Base-by-base conservation (phyloP, 2,888 invertebrate species). In the Eristalinus sepulchralis region DNA sequence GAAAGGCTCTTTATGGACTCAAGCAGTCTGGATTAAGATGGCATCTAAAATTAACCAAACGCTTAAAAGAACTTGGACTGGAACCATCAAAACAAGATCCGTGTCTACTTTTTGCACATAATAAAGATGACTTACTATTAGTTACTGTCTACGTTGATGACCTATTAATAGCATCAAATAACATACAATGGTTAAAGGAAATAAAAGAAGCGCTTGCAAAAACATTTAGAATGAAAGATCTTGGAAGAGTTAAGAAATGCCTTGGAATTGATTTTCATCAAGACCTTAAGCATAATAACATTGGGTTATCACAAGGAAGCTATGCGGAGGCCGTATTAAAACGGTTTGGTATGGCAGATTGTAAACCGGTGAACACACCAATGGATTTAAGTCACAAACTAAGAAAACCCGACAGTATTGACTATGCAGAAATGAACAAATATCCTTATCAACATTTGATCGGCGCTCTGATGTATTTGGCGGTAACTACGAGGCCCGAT, bases 61-160 rank as follows among this genome's bases (percentile, higher is more conserved):
- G 78, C 68, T 24, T 88, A 17, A 57, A 67, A 0, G 55, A 85
- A 66, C 59, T 88, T 22, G 88, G 82, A 6, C 20, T 88, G 10
- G 78, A 86, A 20, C 47, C 86, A 53, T 79, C 79, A 13, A 59
- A 33, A 57, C 79, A 86, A 36, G 87, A 88, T 53, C 85, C 86
- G 2, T 88, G 87, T 34, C 53, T 85, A 22, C 88, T 88, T 66
- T 55, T 83, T 9, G 83, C 68, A 36, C 62, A 33, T 34, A 59
- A 88, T 71, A 71, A 62, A 31, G 64, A 82, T 13, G 68, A 78
- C 13, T 73, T 88, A 11, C 27, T 86, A 36, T 31, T 88, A 20
- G 33, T 88, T 17, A 76, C 84, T 5, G 78, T 88, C 53, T 88
- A 88, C 36, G 88, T 88, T 11, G 88, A 88, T 39, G 88, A 88